Conservation (phyloP, 1,140 invertebrate genomes). For the Drosophila pruinosa region DNA sequence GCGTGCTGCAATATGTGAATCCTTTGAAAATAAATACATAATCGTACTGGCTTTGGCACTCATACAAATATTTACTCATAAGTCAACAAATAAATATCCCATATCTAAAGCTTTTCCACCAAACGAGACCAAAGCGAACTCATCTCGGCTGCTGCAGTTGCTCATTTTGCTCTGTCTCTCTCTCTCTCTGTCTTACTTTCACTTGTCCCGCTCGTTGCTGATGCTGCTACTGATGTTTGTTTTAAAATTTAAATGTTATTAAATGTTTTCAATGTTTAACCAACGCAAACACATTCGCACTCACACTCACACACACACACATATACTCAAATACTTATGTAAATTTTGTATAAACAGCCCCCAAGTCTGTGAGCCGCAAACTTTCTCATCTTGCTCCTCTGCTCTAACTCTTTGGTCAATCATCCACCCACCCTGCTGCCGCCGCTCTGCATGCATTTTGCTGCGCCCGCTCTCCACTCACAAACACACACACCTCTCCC, state of each 20-base stretch:
- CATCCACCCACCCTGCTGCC: conserved; percentile 29
- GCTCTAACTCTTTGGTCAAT: conserved; percentile 40
- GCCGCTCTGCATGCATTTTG: conserved; percentile 30
- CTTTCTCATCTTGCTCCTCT: conserved; percentile 19
- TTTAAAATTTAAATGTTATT: conserved; percentile 54
- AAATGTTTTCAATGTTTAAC: conserved; percentile 71
- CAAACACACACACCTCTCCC: too few species aligned
- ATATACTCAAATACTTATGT: conserved; percentile 1
- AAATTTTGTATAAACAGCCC: conserved; percentile 23
- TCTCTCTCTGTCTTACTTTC: not conserved
- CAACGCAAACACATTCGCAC: conserved; percentile 22
- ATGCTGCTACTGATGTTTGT: conserved; percentile 35
- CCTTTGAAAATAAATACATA: conserved; percentile 43
- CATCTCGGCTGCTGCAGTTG: conserved; percentile 34
- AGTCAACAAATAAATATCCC: conserved; percentile 21
- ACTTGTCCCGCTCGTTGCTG: conserved; percentile 4
- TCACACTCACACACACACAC: not conserved
- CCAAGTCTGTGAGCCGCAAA: conserved; percentile 8
- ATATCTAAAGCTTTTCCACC: conserved; percentile 26
- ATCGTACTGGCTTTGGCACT: conserved; percentile 43
- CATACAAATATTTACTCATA: conserved; percentile 33
- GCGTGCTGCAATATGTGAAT: conserved; percentile 44
- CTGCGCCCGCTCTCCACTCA: not conserved
- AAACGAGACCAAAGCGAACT: conserved; percentile 16
- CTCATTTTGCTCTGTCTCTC: conserved; percentile 1